Conservation (phyloP, 2,113 vertebrate genomes). For the Rhynchomys soricoides region DNA sequence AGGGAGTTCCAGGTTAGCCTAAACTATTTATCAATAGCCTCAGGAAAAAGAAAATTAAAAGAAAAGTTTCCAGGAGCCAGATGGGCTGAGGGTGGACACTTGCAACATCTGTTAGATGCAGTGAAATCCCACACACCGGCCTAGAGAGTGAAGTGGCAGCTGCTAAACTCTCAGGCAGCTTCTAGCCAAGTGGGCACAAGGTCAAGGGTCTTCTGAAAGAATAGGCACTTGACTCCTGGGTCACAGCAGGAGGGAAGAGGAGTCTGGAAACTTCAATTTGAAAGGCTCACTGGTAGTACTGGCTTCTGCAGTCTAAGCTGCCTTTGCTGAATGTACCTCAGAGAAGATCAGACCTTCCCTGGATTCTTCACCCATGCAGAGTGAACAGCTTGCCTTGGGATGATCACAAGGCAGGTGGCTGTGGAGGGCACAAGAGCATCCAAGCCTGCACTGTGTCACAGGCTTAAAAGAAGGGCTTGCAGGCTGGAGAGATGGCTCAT, state of each 20-base stretch:
- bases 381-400: background rate
- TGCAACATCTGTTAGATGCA: background rate
- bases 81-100: background rate
- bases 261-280: background rate
- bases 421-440: background rate
- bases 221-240: constrained; percentile 50
- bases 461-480: background rate
- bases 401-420: background rate
- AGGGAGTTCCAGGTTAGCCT: background rate
- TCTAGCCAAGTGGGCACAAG: background rate
- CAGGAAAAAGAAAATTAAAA: background rate
- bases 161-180: background rate
- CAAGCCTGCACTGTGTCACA: background rate
- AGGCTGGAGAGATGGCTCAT: background rate
- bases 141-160: background rate
- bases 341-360: background rate
- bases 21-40: background rate
- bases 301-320: background rate
- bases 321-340: background rate
- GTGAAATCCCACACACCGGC: background rate
- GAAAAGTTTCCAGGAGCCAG: background rate
- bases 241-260: constrained; percentile 53
- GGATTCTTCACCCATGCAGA: background rate
- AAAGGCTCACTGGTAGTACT: background rate
- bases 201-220: constrained; percentile 53